Evolutionary conservation across 2,888 invertebrate species (phyloP).

Genomic region (Meliscaeva auricollis): DNA sequence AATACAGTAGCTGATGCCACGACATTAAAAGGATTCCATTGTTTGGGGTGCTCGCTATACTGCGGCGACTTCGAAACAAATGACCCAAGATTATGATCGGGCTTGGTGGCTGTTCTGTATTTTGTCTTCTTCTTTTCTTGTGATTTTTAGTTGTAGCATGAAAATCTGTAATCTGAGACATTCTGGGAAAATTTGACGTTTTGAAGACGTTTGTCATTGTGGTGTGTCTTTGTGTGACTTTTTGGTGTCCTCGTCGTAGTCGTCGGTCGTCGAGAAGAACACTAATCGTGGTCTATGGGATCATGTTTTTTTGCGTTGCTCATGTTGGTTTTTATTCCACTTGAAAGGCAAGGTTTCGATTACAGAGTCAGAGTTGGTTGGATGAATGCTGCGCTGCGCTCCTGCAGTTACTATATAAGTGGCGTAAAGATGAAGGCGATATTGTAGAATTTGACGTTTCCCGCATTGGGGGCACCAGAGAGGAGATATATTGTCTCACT

Average conservation of each 20-base stretch:
- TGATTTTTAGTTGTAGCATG: conserved; percentile 32
- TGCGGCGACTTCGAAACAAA: conserved; percentile 63
- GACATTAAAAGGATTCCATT: conserved; percentile 78
- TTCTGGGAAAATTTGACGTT: conserved; percentile 77
- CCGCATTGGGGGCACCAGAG: neutral
- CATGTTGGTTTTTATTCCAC: conserved; percentile 34
- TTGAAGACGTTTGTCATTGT: conserved; percentile 76
- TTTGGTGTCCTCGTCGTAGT: conserved; percentile 54
- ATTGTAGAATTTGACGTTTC: conserved; percentile 39
- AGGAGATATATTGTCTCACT: neutral
- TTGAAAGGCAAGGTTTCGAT: conserved; percentile 75
- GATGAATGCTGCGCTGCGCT: conserved; percentile 36
- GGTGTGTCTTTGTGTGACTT: conserved; percentile 67
- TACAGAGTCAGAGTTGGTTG: conserved; percentile 41
- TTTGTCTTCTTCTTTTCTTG: conserved; percentile 12
- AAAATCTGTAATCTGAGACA: conserved; percentile 76
- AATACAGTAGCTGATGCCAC: conserved; percentile 71
- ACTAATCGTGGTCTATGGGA: conserved; percentile 71
- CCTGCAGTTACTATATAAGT: conserved; percentile 35
- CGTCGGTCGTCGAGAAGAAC: conserved; percentile 2
- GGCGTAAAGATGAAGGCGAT: conserved; percentile 70
- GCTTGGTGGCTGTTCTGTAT: conserved; percentile 21
- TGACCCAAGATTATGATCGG: conserved; percentile 75
- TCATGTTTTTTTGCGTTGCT: conserved; percentile 55
- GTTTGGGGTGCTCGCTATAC: conserved; percentile 71